Conservation (phyloP, 1,140 invertebrate genomes). For the Ephestia elutella region DNA sequence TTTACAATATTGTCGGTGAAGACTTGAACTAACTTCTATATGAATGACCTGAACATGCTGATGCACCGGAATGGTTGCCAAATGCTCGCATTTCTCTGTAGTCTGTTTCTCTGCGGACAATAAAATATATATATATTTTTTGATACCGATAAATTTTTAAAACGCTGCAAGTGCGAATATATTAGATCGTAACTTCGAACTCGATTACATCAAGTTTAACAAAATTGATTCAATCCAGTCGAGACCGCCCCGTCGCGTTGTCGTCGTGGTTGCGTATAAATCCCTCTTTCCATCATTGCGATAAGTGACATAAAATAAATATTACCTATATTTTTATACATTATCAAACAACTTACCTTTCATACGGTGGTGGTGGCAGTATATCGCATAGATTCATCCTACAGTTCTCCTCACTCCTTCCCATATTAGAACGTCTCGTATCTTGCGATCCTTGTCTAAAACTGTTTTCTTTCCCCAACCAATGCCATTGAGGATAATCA, state of each 20-base stretch:
- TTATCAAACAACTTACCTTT: constrained; percentile 46
- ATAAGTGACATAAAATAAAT: no score
- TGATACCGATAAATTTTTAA: no score
- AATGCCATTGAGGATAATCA: constrained; percentile 70
- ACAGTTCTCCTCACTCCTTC: constrained; percentile 58
- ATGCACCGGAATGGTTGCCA: constrained; percentile 57
- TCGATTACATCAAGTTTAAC: no score
- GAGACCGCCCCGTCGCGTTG: no score
- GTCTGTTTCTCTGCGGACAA: constrained; percentile 57
- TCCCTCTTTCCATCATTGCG: no score
- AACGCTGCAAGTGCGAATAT: no score
- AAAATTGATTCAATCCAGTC: no score
- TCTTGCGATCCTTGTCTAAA: constrained; percentile 57
- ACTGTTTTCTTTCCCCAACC: constrained; percentile 60
- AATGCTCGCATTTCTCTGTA: constrained; percentile 59
- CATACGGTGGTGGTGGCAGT: constrained; percentile 64
- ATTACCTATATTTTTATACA: no score
- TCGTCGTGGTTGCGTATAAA: no score
- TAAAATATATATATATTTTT: no score
- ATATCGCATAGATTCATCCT: constrained; percentile 69
- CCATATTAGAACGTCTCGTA: constrained; percentile 43
- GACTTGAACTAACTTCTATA: constrained; percentile 58
- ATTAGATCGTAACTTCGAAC: no score
- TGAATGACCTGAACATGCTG: constrained; percentile 62
- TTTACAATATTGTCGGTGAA: constrained; percentile 28